A percentile compares a stretch with the other conserved stretches of the same genome.
phyloP scores from a whole-genome alignment of 92 coral and sea anemone genomes.

The Hydrozoanthus gracilis region DNA sequence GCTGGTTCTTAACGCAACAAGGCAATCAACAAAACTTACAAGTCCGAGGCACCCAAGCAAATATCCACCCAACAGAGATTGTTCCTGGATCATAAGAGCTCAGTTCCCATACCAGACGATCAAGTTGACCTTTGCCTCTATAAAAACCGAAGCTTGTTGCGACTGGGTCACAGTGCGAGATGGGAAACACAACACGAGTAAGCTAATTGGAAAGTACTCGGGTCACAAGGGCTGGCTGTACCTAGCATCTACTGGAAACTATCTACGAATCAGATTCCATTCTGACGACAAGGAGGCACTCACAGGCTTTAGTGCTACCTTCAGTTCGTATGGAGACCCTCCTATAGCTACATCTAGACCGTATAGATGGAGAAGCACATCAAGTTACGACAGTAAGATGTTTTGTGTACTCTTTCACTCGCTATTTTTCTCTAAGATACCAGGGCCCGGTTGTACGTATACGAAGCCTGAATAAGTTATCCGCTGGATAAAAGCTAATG shows the following conservation, averaged over 20 bases:
- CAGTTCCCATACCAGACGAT: not conserved
- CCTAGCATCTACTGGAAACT: not conserved
- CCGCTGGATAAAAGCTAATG: no score
- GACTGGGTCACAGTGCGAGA: not conserved
- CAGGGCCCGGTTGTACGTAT: no score
- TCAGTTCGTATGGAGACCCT: no score
- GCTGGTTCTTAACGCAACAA: not conserved
- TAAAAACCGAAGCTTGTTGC: slow-evolving; percentile 3
- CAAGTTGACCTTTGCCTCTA: not conserved
- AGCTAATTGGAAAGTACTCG: not conserved
- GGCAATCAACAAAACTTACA: not conserved
- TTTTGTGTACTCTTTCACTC: no score
- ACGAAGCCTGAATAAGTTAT: no score
- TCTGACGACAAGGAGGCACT: slow-evolving; percentile 2
- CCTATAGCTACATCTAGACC: no score
- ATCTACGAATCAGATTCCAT: slow-evolving; percentile 5
- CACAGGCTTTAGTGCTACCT: not conserved
- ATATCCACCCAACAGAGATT: not conserved
- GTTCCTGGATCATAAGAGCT: slow-evolving; percentile 1
- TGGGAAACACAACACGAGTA: not conserved
- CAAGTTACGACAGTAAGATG: no score
- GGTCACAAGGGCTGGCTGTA: not conserved
- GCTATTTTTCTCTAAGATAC: no score
- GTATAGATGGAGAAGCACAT: no score
- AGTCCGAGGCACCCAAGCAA: not conserved